Conservation (phyloP, 2,888 invertebrate genomes). For the Asteroscopus sphinx region DNA sequence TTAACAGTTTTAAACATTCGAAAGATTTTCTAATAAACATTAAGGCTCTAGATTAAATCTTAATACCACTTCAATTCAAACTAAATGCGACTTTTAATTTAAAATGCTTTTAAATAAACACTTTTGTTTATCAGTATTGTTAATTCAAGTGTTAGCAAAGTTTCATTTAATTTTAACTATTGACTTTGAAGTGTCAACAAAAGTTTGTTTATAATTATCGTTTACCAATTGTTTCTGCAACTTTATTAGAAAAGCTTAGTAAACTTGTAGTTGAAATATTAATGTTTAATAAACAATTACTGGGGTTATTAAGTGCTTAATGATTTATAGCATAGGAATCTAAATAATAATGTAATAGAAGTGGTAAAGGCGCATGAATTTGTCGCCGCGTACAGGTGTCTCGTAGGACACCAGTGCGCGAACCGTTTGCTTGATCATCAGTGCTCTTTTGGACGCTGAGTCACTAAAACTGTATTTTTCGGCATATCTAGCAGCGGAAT, state of each 20-base stretch:
- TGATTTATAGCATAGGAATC: neutral
- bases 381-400: too few species aligned
- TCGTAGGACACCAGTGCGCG: too few species aligned
- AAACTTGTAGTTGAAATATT: constrained; percentile 1
- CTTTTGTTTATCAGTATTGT: constrained; percentile 13
- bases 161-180: constrained; percentile 12
- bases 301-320: neutral
- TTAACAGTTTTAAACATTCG: too few species aligned
- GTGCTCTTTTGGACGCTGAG: too few species aligned
- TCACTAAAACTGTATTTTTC: too few species aligned
- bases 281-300: constrained; percentile 6
- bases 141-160: constrained; percentile 19
- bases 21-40: neutral
- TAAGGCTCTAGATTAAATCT: too few species aligned
- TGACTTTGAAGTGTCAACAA: constrained; percentile 16
- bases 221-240: constrained; percentile 23
- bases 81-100: constrained; percentile 6
- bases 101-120: neutral
- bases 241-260: neutral
- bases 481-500: too few species aligned
- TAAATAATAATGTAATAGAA: too few species aligned
- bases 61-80: neutral
- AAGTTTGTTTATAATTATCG: constrained; percentile 20
- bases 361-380: too few species aligned
- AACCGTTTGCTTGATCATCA: too few species aligned